Conservation (phyloP, 2,888 invertebrate genomes). For the Eupelmus urozonus region DNA sequence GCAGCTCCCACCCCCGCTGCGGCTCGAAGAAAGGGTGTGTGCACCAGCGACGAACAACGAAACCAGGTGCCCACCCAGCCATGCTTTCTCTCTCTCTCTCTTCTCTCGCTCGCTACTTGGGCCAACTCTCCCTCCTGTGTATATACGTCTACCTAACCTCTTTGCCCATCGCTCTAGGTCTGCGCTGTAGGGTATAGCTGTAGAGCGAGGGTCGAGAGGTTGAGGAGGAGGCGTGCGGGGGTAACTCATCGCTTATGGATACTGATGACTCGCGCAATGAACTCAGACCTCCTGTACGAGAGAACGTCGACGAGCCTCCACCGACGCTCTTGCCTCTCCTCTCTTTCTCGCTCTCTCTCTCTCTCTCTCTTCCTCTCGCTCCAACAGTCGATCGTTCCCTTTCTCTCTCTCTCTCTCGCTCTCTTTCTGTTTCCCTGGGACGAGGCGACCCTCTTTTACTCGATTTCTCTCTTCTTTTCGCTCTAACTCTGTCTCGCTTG, state of each 20-base stretch:
- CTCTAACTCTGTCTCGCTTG: slow-evolving; percentile 19
- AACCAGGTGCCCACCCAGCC: slow-evolving; percentile 74
- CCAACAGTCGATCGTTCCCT: slow-evolving; percentile 53
- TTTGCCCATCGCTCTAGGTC: too few relatives aligned
- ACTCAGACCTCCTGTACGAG: slow-evolving; percentile 71
- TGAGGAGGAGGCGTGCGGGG: slow-evolving; percentile 61
- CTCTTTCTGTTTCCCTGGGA: slow-evolving; percentile 14
- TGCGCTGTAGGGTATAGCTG: neutral
- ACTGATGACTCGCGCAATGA: slow-evolving; percentile 87
- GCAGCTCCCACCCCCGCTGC: slow-evolving; percentile 48
- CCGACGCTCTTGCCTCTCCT: slow-evolving; percentile 76
- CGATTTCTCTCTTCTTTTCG: slow-evolving; percentile 48
- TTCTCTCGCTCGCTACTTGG: slow-evolving; percentile 49
- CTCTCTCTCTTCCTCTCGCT: slow-evolving; percentile 58
- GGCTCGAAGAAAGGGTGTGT: slow-evolving; percentile 63
- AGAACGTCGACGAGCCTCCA: slow-evolving; percentile 72
- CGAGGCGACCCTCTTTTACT: slow-evolving; percentile 50
- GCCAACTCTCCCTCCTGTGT: slow-evolving; percentile 21
- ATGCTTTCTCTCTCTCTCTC: slow-evolving; percentile 48
- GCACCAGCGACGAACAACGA: slow-evolving; percentile 67
- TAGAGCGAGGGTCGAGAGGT: slow-evolving; percentile 47
- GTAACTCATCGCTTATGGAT: slow-evolving; percentile 86
- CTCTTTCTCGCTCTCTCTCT: slow-evolving; percentile 46
- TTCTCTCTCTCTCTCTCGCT: slow-evolving; percentile 46
- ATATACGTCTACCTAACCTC: slow-evolving; percentile 15